phyloP scores from a whole-genome alignment of 2,888 invertebrate genomes.

The Griposia aprilina region DNA sequence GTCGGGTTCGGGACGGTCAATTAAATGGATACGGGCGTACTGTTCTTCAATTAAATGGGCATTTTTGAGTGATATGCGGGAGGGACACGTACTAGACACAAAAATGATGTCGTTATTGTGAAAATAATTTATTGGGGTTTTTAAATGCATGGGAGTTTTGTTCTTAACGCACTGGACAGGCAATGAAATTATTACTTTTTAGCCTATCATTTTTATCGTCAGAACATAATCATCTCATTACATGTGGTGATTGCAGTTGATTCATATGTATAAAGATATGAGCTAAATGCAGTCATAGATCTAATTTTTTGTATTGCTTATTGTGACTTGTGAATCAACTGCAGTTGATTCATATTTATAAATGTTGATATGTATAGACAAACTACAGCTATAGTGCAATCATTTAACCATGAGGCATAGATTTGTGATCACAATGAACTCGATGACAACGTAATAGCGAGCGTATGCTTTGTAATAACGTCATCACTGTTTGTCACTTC shows the following conservation, averaged over 20 bases:
- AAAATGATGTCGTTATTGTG: background rate
- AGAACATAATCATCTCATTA: background rate
- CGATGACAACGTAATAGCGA: background rate
- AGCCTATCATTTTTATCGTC: background rate
- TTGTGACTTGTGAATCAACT: no score
- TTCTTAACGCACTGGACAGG: background rate
- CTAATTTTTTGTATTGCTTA: background rate
- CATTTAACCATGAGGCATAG: background rate
- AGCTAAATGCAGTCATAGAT: no score
- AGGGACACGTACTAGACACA: background rate
- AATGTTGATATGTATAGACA: background rate
- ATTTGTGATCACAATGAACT: background rate
- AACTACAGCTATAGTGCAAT: background rate
- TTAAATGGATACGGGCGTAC: constrained; percentile 43
- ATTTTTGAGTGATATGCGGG: constrained; percentile 28
- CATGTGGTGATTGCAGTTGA: background rate
- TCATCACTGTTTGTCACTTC: background rate
- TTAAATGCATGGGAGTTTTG: background rate
- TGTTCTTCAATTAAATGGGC: constrained; percentile 27
- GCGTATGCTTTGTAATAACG: background rate
- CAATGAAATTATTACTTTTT: background rate
- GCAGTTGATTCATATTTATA: background rate
- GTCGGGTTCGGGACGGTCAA: constrained; percentile 8
- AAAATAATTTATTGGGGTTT: background rate
- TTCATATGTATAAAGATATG: background rate